A percentile compares a stretch with the other conserved stretches of the same genome.
phyloP scores from a whole-genome alignment of 2,888 invertebrate species.

The Orthosia incerta region DNA sequence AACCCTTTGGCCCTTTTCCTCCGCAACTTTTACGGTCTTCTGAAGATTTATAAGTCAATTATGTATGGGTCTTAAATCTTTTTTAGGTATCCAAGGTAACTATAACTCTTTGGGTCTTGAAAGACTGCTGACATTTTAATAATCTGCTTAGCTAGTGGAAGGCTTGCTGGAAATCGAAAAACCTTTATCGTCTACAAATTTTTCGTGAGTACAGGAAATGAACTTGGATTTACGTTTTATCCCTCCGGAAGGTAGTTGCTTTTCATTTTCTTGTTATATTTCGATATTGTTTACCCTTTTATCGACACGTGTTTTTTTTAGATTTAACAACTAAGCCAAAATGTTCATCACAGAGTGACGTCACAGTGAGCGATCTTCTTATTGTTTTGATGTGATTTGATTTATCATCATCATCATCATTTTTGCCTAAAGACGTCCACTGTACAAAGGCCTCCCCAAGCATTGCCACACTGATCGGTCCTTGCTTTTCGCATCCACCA shows the following conservation, averaged over 20 bases:
- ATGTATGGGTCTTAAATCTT: conserved; percentile 55
- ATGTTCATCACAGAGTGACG: not conserved
- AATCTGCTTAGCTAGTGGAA: conserved; percentile 33
- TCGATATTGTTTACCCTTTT: not conserved
- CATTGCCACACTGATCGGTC: too few species aligned
- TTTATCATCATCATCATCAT: too few species aligned
- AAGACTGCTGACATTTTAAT: conserved; percentile 35
- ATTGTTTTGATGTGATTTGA: too few species aligned
- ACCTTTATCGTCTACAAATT: not conserved
- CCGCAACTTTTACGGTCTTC: conserved; percentile 55
- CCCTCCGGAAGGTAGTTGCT: not conserved
- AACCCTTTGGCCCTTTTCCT: conserved; percentile 62
- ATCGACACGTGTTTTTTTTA: not conserved
- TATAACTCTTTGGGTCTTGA: conserved; percentile 20
- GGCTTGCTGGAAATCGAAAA: conserved; percentile 29
- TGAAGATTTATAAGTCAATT: conserved; percentile 64
- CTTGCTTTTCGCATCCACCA: too few species aligned
- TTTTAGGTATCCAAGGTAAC: conserved; percentile 22
- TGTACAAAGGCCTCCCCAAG: too few species aligned
- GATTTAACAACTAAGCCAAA: not conserved
- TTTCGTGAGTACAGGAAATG: conserved; percentile 28
- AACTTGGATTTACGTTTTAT: conserved; percentile 12
- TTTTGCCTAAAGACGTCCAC: too few species aligned
- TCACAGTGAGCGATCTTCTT: too few species aligned
- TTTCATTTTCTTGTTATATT: conserved; percentile 5